Evolutionary conservation across 2,797 vertebrate species (phyloP), one percentile per base, ranked within the genome.

Genomic region (Discoglossus pictus): DNA sequence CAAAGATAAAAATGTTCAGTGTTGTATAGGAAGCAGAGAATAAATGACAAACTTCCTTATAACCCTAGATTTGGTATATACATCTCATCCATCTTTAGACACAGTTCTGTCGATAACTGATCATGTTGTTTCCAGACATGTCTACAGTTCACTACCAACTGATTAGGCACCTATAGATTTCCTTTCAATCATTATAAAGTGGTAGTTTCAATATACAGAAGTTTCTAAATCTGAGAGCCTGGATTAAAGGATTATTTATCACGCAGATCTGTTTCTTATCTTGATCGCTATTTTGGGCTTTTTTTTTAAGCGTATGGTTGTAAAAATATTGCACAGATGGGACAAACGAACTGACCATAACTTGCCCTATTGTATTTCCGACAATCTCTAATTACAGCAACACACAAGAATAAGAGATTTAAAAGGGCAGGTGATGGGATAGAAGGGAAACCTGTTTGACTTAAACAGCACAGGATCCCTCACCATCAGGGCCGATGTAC

Each of bases 401-500:
- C 80, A 78, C 80, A 82, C 52, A 79, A 83, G 78, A 85, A 80
- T 78, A 84, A 84, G 79, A 88, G 80, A 84, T 90, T 88, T 86
- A 85, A 84, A 82, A 87, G 86, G 94, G 93, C 94, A 98, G 96
- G 95, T 99, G 97, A 98, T 84, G 83, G 92, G 91, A 93, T 88
- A 93, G 88, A 85, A 95, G 88, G 94, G 89, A 92, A 98, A 98
- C 96, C 97, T 98, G 97, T 90, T 88, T 86, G 88, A 88, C 87
- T 91, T 89, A 86, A 89, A 87, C 88, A 89, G 84, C 93, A 89
- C 90, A 88, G 92, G 93, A 92, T 92, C 92, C 91, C 87, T 83
- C 92, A 89, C 96, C 96, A 99, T 98, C 95, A 95, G 93, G 93
- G 91, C 92, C 93, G 94, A 94, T 92, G 93, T 92, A 94, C 92